Evolutionary conservation across 2,888 invertebrate species (phyloP), one percentile per base, ranked within the genome.

Genomic region (Arctia plantaginis): DNA sequence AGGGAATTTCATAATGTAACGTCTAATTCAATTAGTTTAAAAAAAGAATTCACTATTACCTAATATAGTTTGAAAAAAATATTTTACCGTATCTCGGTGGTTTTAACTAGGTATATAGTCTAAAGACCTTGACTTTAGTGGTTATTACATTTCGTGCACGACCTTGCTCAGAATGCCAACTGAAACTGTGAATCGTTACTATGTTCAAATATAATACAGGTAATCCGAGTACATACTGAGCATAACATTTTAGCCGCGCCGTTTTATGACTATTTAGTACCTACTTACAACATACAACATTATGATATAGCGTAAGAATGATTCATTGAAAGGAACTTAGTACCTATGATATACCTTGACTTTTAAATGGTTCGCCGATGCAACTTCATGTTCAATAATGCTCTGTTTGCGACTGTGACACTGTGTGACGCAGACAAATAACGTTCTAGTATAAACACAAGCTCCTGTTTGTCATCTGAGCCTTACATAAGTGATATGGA

Each of bases 401-500:
- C 15, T 23, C 51, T 51, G 33, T 69, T n/a, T 35, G 51, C n/a
- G n/a, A 55, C n/a, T 18, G 35, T 55, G 66, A 44, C 66, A 44
- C 27, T 30, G 30, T 27, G 35, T 35, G 51, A 68, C 13, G 33
- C 33, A 69, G 51, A 69, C 35, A 33, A 69, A 69, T 69, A n/a
- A 69, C n/a, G 20, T 62, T 41, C 39, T 62, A 30, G 20, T 64
- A 64, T 70, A 15, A 64, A 73, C 64, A 64, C 23, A 69, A 35
- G 39, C 39, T 59, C 20, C n/a, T 69, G 27, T 55, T 39, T 39
- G 69, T 55, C 69, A 69, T 39, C 27, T 39, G 59, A 69, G 39
- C 55, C 18, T 13, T 27, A n/a, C 27, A 59, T 18, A 59, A 39
- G n/a, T 51, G 27, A 62, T 55, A 27, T 27, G 62, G 27, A 30